Evolutionary conservation across 2,888 invertebrate species (phyloP), one percentile per base, ranked within the genome.

Genomic region (Eucera pruinosa): DNA sequence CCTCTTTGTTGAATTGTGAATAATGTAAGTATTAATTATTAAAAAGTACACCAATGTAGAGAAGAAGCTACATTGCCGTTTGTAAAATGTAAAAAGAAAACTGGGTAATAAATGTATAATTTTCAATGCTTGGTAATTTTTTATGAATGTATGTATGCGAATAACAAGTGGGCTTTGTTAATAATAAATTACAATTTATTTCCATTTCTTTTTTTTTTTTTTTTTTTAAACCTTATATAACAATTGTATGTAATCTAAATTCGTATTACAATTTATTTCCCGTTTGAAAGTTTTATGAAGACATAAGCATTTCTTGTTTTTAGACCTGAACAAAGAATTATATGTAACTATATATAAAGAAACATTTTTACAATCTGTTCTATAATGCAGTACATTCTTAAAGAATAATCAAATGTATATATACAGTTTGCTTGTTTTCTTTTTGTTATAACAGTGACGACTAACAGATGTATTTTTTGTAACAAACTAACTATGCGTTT

Each of bases 151-250:
- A 23, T 7, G 13, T 20, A 23, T 6, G 23, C 5, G n/a, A n/a
- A n/a, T n/a, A 79, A 83, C 80, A 65, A 64, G 77, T 67, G 57
- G n/a, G n/a, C n/a, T n/a, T n/a, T n/a, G n/a, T n/a, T 86, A 83
- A 86, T 90, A 91, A 92, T 91, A 92, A 92, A 91, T 92, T 91
- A 91, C 87, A 88, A 88, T 92, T 91, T 91, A 90, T 90, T 90
- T 87, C 80, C 83, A 81, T 87, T 82, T n/a, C n/a, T n/a, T n/a
- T n/a, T n/a, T n/a, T n/a, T n/a, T n/a, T n/a, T n/a, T n/a, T n/a
- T n/a, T n/a, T 68, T 86, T 90, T 88, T 87, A 89, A 91, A 90
- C 85, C 82, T 90, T 89, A 87, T 88, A 74, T 87, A 90, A 91
- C 90, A 91, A 90, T 90, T 88, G 82, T 80, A 87, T 88, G 86